A percentile compares a stretch with the other conserved stretches of the same genome.
These are phyloP conservation scores for Deroptyus accipitrinus DNA, from an alignment of 2,113 vertebrate species.

Conservation along the genomic window DNA sequence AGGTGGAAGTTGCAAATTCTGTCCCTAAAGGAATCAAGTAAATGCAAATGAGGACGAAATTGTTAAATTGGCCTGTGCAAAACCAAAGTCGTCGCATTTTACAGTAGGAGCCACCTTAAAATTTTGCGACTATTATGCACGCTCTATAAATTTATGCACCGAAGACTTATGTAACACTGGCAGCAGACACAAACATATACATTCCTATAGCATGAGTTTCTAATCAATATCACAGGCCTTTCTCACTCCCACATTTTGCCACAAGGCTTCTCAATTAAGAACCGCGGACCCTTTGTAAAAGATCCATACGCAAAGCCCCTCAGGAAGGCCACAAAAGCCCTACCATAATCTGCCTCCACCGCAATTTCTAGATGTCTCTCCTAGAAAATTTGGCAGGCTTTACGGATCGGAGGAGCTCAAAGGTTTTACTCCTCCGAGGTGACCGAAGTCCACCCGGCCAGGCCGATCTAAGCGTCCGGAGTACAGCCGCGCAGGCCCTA, in stretches of 20 bases:
- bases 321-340: not conserved
- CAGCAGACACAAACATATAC: constrained; percentile 5
- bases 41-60: not conserved
- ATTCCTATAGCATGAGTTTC: not conserved
- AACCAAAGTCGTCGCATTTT: not conserved
- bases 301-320: not conserved
- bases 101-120: not conserved
- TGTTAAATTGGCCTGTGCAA: not conserved
- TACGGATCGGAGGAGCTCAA: not conserved
- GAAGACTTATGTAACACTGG: constrained; percentile 32
- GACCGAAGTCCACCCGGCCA: not conserved
- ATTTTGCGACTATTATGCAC: not conserved
- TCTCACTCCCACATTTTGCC: not conserved
- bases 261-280: not conserved
- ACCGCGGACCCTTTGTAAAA: not conserved
- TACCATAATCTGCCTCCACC: not conserved
- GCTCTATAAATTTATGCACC: not conserved
- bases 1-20: not conserved
- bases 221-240: not conserved
- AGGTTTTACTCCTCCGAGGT: not conserved
- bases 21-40: not conserved
- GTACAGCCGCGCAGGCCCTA: not conserved
- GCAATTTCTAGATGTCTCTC: not conserved
- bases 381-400: not conserved
- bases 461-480: not conserved